A percentile compares a stretch with the other conserved stretches of the same genome.
These are phyloP conservation scores for Chauna torquata DNA, from an alignment of 2,113 vertebrate genomes.

Conservation along the genomic window DNA sequence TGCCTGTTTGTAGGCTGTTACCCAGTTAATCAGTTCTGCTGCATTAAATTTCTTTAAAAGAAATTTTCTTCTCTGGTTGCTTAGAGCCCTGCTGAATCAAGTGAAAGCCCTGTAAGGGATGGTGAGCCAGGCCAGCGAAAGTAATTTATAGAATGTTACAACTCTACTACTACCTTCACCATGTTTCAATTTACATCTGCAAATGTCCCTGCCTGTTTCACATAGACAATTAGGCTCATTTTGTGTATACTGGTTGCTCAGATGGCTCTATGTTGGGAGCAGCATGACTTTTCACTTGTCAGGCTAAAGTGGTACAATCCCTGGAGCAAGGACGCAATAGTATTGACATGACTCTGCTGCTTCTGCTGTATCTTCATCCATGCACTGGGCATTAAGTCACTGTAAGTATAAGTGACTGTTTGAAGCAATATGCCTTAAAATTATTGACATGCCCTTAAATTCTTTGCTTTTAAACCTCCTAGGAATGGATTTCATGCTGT, in stretches of 20 bases:
- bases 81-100: slow-evolving; percentile 61
- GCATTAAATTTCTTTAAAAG: slow-evolving; percentile 71
- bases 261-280: neutral
- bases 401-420: neutral
- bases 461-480: neutral
- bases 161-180: slow-evolving; percentile 38
- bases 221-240: slow-evolving; percentile 7
- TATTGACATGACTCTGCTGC: neutral
- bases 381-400: neutral
- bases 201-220: slow-evolving; percentile 30
- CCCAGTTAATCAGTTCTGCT: slow-evolving; percentile 68
- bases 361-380: neutral
- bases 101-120: slow-evolving; percentile 42
- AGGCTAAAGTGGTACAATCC: neutral
- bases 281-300: neutral
- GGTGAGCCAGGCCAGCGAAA: neutral
- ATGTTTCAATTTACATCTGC: slow-evolving; percentile 18
- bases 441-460: neutral
- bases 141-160: slow-evolving; percentile 59
- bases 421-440: neutral
- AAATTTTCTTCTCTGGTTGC: slow-evolving; percentile 62
- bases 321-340: neutral
- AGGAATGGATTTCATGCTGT: neutral
- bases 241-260: neutral
- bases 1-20: slow-evolving; percentile 65